Evolutionary conservation across 1,140 invertebrate genomes (phyloP).

Genomic region (Stratiolaelaps scimitus): DNA sequence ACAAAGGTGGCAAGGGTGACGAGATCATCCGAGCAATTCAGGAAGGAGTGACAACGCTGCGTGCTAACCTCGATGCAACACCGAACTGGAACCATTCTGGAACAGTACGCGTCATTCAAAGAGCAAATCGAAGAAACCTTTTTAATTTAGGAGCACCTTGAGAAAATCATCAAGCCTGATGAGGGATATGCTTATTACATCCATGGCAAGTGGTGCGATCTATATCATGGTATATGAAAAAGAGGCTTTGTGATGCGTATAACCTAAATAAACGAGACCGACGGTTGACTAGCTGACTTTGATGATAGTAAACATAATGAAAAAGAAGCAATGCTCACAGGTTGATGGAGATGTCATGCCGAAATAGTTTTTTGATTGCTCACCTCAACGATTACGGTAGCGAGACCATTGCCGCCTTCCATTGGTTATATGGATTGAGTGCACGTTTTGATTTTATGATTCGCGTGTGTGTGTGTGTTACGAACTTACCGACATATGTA

Average conservation of each 20-base stretch:
- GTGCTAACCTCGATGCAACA: not conserved
- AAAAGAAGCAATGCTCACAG: too few species aligned
- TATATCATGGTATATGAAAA: constrained; percentile 57
- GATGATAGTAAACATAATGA: too few species aligned
- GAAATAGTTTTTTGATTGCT: too few species aligned
- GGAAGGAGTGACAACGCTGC: not conserved
- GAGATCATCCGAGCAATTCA: not conserved
- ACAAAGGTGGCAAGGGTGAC: not conserved
- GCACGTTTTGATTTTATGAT: too few species aligned
- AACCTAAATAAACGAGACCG: too few species aligned
- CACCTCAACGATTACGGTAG: too few species aligned
- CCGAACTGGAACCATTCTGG: constrained; percentile 11
- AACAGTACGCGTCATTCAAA: not conserved
- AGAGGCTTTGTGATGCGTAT: constrained; percentile 39
- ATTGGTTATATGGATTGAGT: too few species aligned
- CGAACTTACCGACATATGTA: too few species aligned
- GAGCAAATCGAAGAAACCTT: constrained; percentile 12
- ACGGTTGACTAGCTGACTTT: too few species aligned
- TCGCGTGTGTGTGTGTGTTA: too few species aligned
- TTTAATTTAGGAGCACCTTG: not conserved
- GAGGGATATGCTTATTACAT: constrained; percentile 17
- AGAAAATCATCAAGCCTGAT: constrained; percentile 1
- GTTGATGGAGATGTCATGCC: too few species aligned
- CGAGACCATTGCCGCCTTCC: too few species aligned
- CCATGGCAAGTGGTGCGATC: constrained; percentile 33